Percentiles rank a stretch among this genome's conserved stretches.
Evolutionary conservation across 2,113 vertebrate species (phyloP).

Genomic region (Zapornia atra): DNA sequence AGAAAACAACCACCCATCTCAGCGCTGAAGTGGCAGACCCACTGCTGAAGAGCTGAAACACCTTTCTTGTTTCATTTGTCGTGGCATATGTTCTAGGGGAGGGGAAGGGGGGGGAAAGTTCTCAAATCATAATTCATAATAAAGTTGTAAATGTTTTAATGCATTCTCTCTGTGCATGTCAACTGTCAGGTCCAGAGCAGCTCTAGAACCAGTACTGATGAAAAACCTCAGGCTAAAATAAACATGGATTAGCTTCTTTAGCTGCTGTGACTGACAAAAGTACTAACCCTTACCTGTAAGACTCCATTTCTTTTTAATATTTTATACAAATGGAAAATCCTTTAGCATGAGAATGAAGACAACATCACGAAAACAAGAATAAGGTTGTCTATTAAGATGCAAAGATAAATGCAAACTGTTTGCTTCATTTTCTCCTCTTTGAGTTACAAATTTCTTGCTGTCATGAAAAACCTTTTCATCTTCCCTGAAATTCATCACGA

Average conservation of each 20-base stretch:
- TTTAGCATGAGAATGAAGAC: constrained; percentile 41
- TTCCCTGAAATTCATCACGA: constrained; percentile 47
- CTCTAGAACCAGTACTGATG: background rate
- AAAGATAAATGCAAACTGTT: constrained; percentile 61
- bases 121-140: background rate
- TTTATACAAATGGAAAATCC: constrained; percentile 49
- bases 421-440: constrained; percentile 64
- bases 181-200: background rate
- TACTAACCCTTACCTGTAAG: background rate
- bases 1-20: background rate
- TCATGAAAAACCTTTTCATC: constrained; percentile 68
- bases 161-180: background rate
- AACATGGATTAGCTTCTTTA: background rate
- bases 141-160: background rate
- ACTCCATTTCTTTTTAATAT: constrained; percentile 31
- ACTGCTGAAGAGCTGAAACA: background rate
- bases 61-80: background rate
- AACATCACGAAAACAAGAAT: constrained; percentile 53
- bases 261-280: background rate
- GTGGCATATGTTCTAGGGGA: background rate
- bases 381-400: constrained; percentile 57
- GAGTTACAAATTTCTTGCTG: constrained; percentile 62
- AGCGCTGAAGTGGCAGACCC: background rate
- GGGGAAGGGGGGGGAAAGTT: background rate
- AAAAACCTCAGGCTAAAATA: constrained; percentile 9